These are phyloP conservation scores for Phyllotreta cruciferae DNA, from an alignment of 2,888 invertebrate genomes.

Conservation along the genomic window DNA sequence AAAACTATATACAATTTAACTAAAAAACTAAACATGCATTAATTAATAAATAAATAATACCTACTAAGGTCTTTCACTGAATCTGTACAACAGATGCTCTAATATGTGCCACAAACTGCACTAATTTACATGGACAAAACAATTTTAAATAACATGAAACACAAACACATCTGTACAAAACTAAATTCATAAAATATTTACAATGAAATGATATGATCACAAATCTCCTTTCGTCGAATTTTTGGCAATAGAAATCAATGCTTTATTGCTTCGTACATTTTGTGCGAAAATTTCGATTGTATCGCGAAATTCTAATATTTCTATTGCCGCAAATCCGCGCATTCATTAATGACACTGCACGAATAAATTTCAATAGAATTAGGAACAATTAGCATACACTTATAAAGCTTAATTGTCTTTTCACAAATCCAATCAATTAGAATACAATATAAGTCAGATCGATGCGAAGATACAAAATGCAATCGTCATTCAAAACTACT, in stretches of 20 bases:
- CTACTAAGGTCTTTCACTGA: slow-evolving; percentile 4
- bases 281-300: background rate
- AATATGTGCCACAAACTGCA: background rate
- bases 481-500: background rate
- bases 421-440: background rate
- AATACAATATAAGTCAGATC: slow-evolving; percentile 15
- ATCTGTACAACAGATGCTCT: slow-evolving; percentile 26
- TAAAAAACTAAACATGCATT: slow-evolving; percentile 16
- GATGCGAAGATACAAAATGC: slow-evolving; percentile 10
- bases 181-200: background rate
- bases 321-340: background rate
- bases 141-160: slow-evolving; percentile 1
- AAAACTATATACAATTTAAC: slow-evolving; percentile 26
- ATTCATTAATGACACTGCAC: slow-evolving; percentile 6
- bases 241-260: too few relatives aligned
- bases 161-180: slow-evolving; percentile 9
- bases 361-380: slow-evolving; percentile 11
- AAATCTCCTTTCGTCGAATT: too few relatives aligned
- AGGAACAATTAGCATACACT: slow-evolving; percentile 3
- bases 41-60: slow-evolving; percentile 17
- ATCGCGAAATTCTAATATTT: slow-evolving; percentile 6
- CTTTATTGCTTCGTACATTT: slow-evolving; percentile 1
- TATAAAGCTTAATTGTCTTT: slow-evolving; percentile 14
- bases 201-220: too few relatives aligned
- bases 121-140: slow-evolving; percentile 3